Base-by-base conservation (phyloP, 2,888 invertebrate species). In the Pachliopta kotzebuea region DNA sequence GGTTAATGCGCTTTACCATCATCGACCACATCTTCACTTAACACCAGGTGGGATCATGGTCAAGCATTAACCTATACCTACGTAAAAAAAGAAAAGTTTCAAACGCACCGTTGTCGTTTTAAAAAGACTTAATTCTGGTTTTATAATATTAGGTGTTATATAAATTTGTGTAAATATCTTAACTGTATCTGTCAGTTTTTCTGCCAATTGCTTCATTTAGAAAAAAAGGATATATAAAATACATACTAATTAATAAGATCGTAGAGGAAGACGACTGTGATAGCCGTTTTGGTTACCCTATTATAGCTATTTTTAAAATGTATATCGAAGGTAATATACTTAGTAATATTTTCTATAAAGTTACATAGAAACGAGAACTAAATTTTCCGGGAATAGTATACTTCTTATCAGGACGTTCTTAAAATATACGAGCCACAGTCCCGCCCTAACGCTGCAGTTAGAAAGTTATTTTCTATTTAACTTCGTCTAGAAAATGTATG, bases 391-490 rank as follows among this genome's bases (percentile, higher is more conserved):
- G 31, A 42, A 53, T 60, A 37, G 60, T 37, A 53, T 37, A 37
- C 31, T 53, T 53, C 60, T 60, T 60, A 60, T 60, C 60, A 53
- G 60, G 21, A 24, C 60, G 53, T 60, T 24, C 53, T 53, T 60
- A 42, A 53, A 53, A 53, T 53, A 53, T 60, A 60, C 37, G 60
- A 59, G 59, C 59, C 21, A 4, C 50, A 29, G 53, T 23, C 24
- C 60, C 60, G 60, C 37, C 52, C 60, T 60, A 53, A 60, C 60
- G 60, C 37, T 60, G 23, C 53, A 60, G 31, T 60, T 24, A 37
- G 37, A 37, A 60, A 60, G 53, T 60, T 60, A 60, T 53, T 60
- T 60, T 60, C 60, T 60, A 23, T 60, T 60, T 53, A 60, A 60
- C 60, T 60, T 60, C 60, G 60, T 53, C 31, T 24, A 52, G 50